Evolutionary conservation across 2,888 invertebrate species (phyloP).

Genomic region (Eudasyphora cyanicolor): DNA sequence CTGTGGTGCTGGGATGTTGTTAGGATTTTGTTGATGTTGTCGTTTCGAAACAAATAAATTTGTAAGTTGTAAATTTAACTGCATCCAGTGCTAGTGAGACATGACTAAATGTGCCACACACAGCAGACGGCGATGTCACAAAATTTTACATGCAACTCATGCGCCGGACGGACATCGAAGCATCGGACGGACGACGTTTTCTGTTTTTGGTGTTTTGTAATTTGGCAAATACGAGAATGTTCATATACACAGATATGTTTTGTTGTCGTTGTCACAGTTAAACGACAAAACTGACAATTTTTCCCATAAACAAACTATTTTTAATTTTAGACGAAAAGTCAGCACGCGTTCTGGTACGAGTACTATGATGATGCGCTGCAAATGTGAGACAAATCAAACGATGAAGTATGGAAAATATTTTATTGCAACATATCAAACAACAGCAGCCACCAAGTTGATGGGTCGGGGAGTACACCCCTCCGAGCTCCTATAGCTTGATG

Average conservation of each 20-base stretch:
- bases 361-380: too few relatives aligned
- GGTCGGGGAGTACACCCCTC: background rate
- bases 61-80: slow-evolving; percentile 21
- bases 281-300: slow-evolving; percentile 24
- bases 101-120: slow-evolving; percentile 35
- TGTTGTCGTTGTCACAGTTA: slow-evolving; percentile 14
- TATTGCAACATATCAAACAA: slow-evolving; percentile 16
- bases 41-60: slow-evolving; percentile 29
- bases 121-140: background rate
- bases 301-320: slow-evolving; percentile 29
- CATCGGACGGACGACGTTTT: background rate
- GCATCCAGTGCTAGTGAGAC: slow-evolving; percentile 23
- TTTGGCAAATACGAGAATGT: slow-evolving; percentile 13
- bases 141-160: background rate
- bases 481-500: background rate
- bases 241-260: background rate
- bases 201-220: slow-evolving; percentile 22
- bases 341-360: background rate
- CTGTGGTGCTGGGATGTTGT: background rate
- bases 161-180: too few relatives aligned
- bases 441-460: background rate
- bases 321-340: slow-evolving; percentile 18
- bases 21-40: background rate
- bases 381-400: slow-evolving; percentile 17
- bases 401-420: slow-evolving; percentile 11